A percentile compares a stretch with the other conserved stretches of the same genome.
Evolutionary conservation across 2,888 invertebrate species (phyloP).

Genomic region (Ennomos fuscantarius): DNA sequence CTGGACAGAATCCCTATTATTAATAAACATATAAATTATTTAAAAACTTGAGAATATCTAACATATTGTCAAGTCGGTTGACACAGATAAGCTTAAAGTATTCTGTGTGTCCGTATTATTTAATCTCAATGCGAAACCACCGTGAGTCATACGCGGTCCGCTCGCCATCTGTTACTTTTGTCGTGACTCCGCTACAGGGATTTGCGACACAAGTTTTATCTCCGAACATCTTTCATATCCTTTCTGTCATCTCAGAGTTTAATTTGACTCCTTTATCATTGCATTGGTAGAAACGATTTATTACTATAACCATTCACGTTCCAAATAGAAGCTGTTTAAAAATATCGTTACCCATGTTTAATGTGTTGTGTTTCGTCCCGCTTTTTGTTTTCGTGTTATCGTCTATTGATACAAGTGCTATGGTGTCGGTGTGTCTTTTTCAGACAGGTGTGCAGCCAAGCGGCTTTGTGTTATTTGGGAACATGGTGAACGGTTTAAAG

Average conservation of each 20-base stretch:
- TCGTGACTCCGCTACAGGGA: constrained; percentile 51
- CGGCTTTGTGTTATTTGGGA: constrained; percentile 45
- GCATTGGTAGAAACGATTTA: constrained; percentile 18
- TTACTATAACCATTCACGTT: not conserved
- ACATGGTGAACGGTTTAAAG: constrained; percentile 65
- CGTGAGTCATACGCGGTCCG: constrained; percentile 61
- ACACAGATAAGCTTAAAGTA: constrained; percentile 35
- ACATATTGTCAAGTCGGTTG: constrained; percentile 30
- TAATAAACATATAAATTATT: too few species aligned
- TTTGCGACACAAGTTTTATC: constrained; percentile 31
- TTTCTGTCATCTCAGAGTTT: constrained; percentile 21
- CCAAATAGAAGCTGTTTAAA: constrained; percentile 6
- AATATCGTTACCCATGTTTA: constrained; percentile 20
- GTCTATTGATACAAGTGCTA: constrained; percentile 66
- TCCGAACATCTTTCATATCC: constrained; percentile 28
- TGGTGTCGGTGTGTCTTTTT: constrained; percentile 61
- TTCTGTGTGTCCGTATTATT: constrained; percentile 39
- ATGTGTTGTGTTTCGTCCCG: constrained; percentile 39
- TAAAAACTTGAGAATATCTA: too few species aligned
- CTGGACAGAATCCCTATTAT: too few species aligned
- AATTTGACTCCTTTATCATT: constrained; percentile 24
- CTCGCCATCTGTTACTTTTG: constrained; percentile 68
- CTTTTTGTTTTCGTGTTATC: constrained; percentile 39
- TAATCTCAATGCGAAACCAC: constrained; percentile 42
- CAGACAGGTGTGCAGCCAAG: constrained; percentile 52